Evolutionary conservation across 2,888 invertebrate genomes (phyloP).

Genomic region (Pammene aurita): DNA sequence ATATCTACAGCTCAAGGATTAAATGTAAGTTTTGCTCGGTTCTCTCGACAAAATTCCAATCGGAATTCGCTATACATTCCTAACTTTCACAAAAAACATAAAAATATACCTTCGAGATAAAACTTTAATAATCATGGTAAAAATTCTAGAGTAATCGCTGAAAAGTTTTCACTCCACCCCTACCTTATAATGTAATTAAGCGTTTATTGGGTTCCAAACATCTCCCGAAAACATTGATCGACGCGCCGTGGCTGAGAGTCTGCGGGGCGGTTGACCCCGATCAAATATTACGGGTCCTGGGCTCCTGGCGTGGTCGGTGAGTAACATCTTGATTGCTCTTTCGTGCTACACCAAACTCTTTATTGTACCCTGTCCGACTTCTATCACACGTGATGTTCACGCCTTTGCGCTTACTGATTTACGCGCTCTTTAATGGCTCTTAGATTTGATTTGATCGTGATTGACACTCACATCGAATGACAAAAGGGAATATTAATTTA

Average conservation of each 20-base stretch:
- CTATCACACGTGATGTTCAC: conserved; percentile 22
- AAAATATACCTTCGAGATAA: conserved; percentile 18
- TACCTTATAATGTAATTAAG: conserved; percentile 38
- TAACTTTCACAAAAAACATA: conserved; percentile 11
- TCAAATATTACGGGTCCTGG: conserved; percentile 38
- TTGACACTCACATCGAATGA: not conserved
- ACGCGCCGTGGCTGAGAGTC: conserved; percentile 41
- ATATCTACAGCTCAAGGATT: not conserved
- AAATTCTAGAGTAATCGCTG: conserved; percentile 1
- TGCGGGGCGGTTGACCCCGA: conserved; percentile 41
- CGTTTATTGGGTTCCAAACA: conserved; percentile 36
- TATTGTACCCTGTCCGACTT: conserved; percentile 14
- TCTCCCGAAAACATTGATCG: conserved; percentile 45
- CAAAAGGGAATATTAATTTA: no score
- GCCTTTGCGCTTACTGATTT: conserved; percentile 15
- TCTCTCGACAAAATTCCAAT: conserved; percentile 29
- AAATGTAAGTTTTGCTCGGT: conserved; percentile 23
- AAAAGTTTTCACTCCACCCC: conserved; percentile 20
- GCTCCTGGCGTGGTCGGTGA: conserved; percentile 23
- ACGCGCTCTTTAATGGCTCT: not conserved
- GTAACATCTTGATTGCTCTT: conserved; percentile 33
- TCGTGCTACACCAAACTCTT: conserved; percentile 39
- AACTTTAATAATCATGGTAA: conserved; percentile 3
- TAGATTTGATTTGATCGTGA: not conserved
- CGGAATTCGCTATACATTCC: conserved; percentile 16